Base-by-base conservation (phyloP, 2,113 vertebrate genomes). In the cat (Felis catus) region DNA sequence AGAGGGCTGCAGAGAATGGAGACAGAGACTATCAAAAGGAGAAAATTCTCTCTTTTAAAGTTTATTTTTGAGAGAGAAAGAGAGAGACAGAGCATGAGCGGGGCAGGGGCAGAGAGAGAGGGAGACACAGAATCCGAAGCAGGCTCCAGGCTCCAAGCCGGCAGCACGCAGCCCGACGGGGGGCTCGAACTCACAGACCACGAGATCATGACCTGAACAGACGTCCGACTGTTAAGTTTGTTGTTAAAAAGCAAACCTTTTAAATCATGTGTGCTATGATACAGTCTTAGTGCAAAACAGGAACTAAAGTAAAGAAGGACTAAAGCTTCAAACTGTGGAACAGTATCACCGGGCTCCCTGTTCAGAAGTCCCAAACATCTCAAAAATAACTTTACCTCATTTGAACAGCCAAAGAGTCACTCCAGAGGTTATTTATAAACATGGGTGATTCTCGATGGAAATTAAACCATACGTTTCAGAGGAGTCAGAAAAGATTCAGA, bases 381-480 rank as follows among this genome's bases (percentile, higher is more conserved):
- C 74, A 93, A 74, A 95, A 97, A 84, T 71, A 92, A 55, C 10
- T n/a, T 86, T 53, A 36, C 19, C 29, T 16, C 53, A 19, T 21
- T 33, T 86, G 15, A 94, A 89, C 29, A 82, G 3, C 4, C 19
- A 16, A 63, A 88, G 65, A 92, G 78, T 89, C 25, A 82, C 15
- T 86, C 85, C 16, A 55, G 58, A 74, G 18, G 51, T 92, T 78
- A 86, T 97, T 91, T 94, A 92, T 80, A 95, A 95, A 89, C 78
- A 71, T 39, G 31, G n/a, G n/a, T 79, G 79, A 74, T 92, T 86
- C 31, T 90, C 68, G 58, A 85, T 89, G 80, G 66, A 96, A 95
- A 97, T 96, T 95, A 95, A 97, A 48, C 39, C 83, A 87, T 66
- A 79, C n/a, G 66, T 90, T 87, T 80, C 51, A 70, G 21, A 97